Base-by-base conservation (phyloP, 2,888 invertebrate genomes). In the Sepioteuthis lessoniana region DNA sequence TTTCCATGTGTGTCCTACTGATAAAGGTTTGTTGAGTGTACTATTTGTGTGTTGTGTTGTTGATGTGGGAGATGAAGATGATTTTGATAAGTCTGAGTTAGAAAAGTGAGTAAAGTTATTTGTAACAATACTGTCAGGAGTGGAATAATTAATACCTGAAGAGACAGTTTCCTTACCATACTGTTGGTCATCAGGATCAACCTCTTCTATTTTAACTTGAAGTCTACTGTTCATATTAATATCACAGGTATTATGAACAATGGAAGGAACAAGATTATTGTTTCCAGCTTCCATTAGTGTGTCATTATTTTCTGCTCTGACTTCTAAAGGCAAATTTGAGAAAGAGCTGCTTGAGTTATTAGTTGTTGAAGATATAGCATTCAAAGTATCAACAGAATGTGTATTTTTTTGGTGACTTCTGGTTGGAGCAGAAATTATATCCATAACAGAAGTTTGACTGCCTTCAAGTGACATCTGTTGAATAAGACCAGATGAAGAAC, bases 401-500 rank as follows among this genome's bases (percentile, higher is more conserved):
- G 3, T n/a, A n/a, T 35, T n/a, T 76, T 76, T 76, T 76, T 76
- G 76, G n/a, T 76, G 35, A 3, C 7, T 19, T 76, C 76, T 76
- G 16, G 10, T 76, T 76, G 76, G 13, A n/a, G 76, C n/a, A 16
- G 76, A 25, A 76, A 76, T 76, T n/a, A n/a, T 76, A n/a, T 76
- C 76, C n/a, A 76, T 76, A n/a, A n/a, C 16, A n/a, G 76, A 76
- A n/a, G 13, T 76, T 76, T 76, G 76, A 76, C 16, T n/a, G n/a
- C 76, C n/a, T 76, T 76, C n/a, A 76, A n/a, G 35, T 76, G 76
- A 76, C n/a, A 76, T 76, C 19, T 76, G 76, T n/a, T 76, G 47
- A n/a, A 92, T 42, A 46, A 92, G 92, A 47, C 92, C 92, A 47
- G 92, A 92, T 46, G 92, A 92, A 13, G 92, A 92, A 47, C 92